Evolutionary conservation across 1,140 invertebrate genomes (phyloP).

Genomic region (Pomacea maculata): DNA sequence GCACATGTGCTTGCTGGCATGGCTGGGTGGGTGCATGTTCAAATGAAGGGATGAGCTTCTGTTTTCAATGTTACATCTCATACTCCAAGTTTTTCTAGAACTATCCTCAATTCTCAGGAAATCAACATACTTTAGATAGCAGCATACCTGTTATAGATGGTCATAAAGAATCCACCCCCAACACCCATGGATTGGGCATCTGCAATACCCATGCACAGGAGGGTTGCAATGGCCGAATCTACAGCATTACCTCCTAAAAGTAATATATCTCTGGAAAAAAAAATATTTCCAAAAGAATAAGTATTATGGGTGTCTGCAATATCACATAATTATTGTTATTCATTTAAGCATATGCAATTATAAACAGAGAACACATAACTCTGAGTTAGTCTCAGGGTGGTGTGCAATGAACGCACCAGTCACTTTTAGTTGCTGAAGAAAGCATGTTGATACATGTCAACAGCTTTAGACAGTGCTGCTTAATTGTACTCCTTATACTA

Average conservation of each 20-base stretch:
- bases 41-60: neutral
- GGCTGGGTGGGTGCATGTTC: neutral
- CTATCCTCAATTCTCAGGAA: neutral
- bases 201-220: conserved; percentile 26
- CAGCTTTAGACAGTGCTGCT: no score
- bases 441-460: no score
- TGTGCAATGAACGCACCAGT: no score
- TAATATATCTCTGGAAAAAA: conserved; percentile 10
- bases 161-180: conserved; percentile 32
- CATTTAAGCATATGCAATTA: no score
- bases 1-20: neutral
- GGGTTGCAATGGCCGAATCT: conserved; percentile 19
- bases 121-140: neutral
- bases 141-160: conserved; percentile 21
- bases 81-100: neutral
- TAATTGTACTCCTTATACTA: no score
- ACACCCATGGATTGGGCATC: conserved; percentile 28
- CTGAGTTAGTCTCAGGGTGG: no score
- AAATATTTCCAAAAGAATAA: no score
- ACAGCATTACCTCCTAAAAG: conserved; percentile 23
- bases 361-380: no score
- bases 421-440: no score
- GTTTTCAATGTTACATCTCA: neutral
- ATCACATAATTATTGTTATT: no score
- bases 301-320: no score